phyloP scores from a whole-genome alignment of 1,140 invertebrate genomes.

The Sitobion miscanthi region DNA sequence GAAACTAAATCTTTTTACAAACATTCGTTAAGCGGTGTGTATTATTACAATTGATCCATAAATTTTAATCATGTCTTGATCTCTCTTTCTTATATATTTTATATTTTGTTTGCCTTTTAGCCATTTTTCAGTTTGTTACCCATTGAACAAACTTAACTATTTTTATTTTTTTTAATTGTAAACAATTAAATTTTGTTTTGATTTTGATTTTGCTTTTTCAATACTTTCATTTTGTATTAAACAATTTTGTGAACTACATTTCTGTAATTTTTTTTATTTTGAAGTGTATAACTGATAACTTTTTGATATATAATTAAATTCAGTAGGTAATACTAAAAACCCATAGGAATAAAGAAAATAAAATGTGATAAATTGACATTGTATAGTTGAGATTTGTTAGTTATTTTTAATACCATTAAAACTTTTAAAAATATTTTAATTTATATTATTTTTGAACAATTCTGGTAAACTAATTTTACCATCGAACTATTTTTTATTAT shows the following conservation, averaged over 20 bases:
- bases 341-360: background rate
- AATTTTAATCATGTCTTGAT: conserved; percentile 48
- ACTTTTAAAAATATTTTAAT: background rate
- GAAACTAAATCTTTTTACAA: conserved; percentile 57
- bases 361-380: background rate
- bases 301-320: conserved; percentile 1
- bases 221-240: background rate
- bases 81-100: conserved; percentile 55
- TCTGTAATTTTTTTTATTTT: conserved; percentile 32
- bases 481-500: background rate
- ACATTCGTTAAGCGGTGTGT: conserved; percentile 50
- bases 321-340: background rate
- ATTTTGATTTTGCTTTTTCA: conserved; percentile 13
- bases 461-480: background rate
- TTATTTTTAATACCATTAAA: conserved; percentile 1
- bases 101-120: conserved; percentile 52
- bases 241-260: conserved; percentile 43
- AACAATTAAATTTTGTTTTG: conserved; percentile 42
- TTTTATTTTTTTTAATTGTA: conserved; percentile 37
- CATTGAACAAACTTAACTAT: conserved; percentile 54
- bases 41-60: conserved; percentile 34
- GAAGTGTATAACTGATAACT: background rate
- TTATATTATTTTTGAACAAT: background rate
- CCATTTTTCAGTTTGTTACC: conserved; percentile 50
- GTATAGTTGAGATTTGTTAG: background rate